Evolutionary conservation across 2,888 invertebrate species (phyloP).

Genomic region (Dryobota labecula): DNA sequence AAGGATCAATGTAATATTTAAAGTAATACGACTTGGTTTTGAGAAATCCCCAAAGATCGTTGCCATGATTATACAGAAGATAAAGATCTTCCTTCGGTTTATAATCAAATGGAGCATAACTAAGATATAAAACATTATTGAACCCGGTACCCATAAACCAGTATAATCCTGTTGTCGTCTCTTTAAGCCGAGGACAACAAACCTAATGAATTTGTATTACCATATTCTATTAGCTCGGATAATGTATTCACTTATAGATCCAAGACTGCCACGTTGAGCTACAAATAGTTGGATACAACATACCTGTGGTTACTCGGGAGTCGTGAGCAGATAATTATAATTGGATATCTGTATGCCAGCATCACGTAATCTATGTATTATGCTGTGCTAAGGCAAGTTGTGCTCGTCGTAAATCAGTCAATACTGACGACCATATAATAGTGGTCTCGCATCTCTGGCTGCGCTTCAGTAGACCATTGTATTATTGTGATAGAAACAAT

Average conservation of each 20-base stretch:
- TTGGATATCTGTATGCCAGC: slow-evolving; percentile 37
- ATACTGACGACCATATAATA: slow-evolving; percentile 43
- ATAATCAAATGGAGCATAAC: slow-evolving; percentile 15
- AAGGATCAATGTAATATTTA: neutral
- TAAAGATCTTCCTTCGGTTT: neutral
- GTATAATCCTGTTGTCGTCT: slow-evolving; percentile 30
- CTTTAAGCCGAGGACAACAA: slow-evolving; percentile 34
- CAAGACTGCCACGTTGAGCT: slow-evolving; percentile 7
- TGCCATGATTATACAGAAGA: slow-evolving; percentile 1
- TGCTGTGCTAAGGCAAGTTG: slow-evolving; percentile 26
- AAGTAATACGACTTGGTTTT: neutral
- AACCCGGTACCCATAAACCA: slow-evolving; percentile 22
- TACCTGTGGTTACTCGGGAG: slow-evolving; percentile 22
- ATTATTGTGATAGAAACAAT: slow-evolving; percentile 30
- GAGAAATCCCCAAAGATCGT: neutral
- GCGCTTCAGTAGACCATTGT: slow-evolving; percentile 21
- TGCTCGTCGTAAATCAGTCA: slow-evolving; percentile 53
- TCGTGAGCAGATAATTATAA: slow-evolving; percentile 36
- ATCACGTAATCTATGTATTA: slow-evolving; percentile 48
- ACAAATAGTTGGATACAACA: slow-evolving; percentile 5
- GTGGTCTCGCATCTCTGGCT: slow-evolving; percentile 20
- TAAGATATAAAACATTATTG: slow-evolving; percentile 23
- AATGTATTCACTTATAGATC: slow-evolving; percentile 35
- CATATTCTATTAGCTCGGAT: slow-evolving; percentile 39
- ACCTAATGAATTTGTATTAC: slow-evolving; percentile 52